phyloP scores from a whole-genome alignment of 2,113 vertebrate species.

The Dicerorhinus sumatrensis region DNA sequence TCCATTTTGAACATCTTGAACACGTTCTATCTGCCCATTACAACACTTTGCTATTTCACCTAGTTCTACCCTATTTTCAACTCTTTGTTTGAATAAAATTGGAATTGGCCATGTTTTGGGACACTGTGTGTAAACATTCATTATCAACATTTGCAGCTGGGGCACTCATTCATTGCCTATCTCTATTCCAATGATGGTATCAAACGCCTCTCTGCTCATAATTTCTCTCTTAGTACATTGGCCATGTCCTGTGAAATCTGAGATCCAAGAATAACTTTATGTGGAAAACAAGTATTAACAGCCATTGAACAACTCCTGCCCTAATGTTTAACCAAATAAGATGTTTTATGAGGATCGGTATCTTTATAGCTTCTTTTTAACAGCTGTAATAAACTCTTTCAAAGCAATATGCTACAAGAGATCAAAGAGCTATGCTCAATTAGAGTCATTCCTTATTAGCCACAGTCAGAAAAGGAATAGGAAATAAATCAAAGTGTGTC shows the following conservation, averaged over 20 bases:
- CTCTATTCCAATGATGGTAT: neutral
- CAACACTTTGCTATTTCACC: neutral
- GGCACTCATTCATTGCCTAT: neutral
- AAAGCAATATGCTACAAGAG: conserved; percentile 66
- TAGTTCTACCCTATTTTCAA: neutral
- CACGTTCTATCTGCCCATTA: neutral
- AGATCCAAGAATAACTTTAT: conserved; percentile 44
- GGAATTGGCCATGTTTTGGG: neutral
- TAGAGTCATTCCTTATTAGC: conserved; percentile 72
- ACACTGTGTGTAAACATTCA: neutral
- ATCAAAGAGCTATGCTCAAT: conserved; percentile 74
- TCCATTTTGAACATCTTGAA: neutral
- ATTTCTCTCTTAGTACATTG: conserved; percentile 19
- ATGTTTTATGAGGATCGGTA: conserved; percentile 70
- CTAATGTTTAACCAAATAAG: conserved; percentile 73
- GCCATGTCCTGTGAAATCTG: conserved; percentile 14
- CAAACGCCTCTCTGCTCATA: neutral
- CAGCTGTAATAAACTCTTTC: conserved; percentile 70
- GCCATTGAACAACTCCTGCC: conserved; percentile 39
- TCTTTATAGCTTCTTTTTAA: conserved; percentile 73
- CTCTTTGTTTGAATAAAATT: neutral
- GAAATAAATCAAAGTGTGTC: conserved; percentile 64
- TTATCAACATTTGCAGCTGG: neutral
- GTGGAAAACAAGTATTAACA: conserved; percentile 53
- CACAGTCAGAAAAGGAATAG: conserved; percentile 8